These are phyloP conservation scores for Porites evermanni DNA, from an alignment of 92 coral and sea anemone species.

Conservation along the genomic window DNA sequence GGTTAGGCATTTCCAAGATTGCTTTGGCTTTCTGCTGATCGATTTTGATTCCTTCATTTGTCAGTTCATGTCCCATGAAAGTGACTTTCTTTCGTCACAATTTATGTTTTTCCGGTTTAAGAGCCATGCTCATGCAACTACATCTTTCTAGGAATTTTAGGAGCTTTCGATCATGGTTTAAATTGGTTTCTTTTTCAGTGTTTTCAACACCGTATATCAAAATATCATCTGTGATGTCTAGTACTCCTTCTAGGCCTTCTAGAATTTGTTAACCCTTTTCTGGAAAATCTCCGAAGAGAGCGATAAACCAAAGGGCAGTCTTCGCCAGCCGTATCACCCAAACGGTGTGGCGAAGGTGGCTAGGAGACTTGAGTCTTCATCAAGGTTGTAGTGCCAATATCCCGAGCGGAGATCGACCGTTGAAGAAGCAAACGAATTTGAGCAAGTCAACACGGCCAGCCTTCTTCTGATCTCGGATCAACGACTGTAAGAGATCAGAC, in stretches of 20 bases:
- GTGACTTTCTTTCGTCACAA: constrained; percentile 29
- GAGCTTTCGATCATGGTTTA: constrained; percentile 39
- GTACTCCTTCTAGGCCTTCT: constrained; percentile 48
- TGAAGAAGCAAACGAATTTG: not conserved
- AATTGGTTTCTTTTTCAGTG: constrained; percentile 22
- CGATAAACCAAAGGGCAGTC: constrained; percentile 46
- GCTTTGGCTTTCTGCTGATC: constrained; percentile 13
- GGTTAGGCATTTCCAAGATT: not conserved
- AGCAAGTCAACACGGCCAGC: too few relatives aligned
- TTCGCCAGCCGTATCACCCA: constrained; percentile 37
- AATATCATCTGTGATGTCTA: constrained; percentile 42
- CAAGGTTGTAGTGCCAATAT: constrained; percentile 34
- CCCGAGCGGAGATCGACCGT: constrained; percentile 12
- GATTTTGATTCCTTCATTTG: constrained; percentile 39
- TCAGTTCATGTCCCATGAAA: constrained; percentile 48
- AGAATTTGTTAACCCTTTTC: constrained; percentile 48
- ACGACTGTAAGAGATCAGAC: too few relatives aligned
- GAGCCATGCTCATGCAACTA: not conserved
- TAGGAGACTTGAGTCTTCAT: constrained; percentile 39
- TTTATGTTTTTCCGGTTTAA: not conserved
- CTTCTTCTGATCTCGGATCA: too few relatives aligned
- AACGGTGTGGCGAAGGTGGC: constrained; percentile 48
- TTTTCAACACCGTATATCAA: constrained; percentile 32
- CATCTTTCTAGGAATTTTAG: constrained; percentile 17
- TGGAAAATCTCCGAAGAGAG: constrained; percentile 46